Evolutionary conservation across 2,113 vertebrate genomes (phyloP).

Genomic region (Sclerurus mexicanus): DNA sequence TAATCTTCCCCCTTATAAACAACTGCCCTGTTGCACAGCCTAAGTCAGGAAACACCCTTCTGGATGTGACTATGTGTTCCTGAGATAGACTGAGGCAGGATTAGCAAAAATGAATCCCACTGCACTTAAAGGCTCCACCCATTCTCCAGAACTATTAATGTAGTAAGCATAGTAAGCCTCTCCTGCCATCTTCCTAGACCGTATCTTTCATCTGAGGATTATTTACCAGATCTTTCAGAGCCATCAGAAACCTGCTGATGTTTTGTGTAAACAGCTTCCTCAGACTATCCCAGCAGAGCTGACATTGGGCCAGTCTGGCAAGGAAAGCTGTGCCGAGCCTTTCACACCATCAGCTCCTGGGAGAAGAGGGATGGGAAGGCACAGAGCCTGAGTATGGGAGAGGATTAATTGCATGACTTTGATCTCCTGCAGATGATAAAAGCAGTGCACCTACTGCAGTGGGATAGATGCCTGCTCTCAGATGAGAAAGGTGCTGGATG

Average conservation of each 20-base stretch:
- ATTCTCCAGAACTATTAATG: neutral
- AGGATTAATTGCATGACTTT: conserved; percentile 49
- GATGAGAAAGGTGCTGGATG: neutral
- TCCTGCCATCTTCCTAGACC: conserved; percentile 6
- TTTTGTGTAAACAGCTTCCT: conserved; percentile 71
- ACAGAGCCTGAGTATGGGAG: neutral
- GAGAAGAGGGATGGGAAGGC: conserved; percentile 25
- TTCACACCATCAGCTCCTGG: neutral
- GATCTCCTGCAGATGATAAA: conserved; percentile 39
- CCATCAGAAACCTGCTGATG: conserved; percentile 59
- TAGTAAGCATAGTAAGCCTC: conserved; percentile 21
- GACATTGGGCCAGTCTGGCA: conserved; percentile 56
- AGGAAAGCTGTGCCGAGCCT: conserved; percentile 3
- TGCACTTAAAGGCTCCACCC: conserved; percentile 21
- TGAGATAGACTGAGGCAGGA: neutral
- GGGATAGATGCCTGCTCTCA: neutral
- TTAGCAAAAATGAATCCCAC: conserved; percentile 27
- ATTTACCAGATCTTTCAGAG: conserved; percentile 60
- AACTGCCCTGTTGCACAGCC: neutral
- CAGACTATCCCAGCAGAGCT: conserved; percentile 23
- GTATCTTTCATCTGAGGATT: conserved; percentile 56
- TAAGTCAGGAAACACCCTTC: conserved; percentile 4
- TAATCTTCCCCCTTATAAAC: neutral
- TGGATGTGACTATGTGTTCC: neutral
- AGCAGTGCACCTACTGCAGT: conserved; percentile 14